Evolutionary conservation across 2,113 vertebrate species (phyloP).

Genomic region (Silurus asotus): DNA sequence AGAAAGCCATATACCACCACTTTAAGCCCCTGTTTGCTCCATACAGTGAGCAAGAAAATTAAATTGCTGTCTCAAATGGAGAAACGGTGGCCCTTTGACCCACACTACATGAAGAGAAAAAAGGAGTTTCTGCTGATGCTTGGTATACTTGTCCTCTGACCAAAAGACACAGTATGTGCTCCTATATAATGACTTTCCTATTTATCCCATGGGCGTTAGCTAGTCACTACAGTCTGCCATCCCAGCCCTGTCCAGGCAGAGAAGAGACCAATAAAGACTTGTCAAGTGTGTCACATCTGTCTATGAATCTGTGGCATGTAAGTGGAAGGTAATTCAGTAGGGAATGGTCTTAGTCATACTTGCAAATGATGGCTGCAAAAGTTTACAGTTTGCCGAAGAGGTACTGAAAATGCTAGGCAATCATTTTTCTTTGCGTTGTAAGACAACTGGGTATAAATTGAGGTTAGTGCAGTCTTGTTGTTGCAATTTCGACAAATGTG

Average conservation of each 20-base stretch:
- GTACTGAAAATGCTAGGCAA: background rate
- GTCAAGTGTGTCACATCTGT: conserved; percentile 30
- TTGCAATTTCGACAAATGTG: background rate
- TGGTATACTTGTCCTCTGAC: conserved; percentile 33
- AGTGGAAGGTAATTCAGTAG: conserved; percentile 6
- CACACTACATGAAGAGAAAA: conserved; percentile 17
- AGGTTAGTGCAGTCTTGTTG: background rate
- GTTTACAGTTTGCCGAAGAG: background rate
- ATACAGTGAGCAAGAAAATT: conserved; percentile 31
- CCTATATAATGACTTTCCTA: conserved; percentile 38
- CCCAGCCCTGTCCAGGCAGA: conserved; percentile 16
- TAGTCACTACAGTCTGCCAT: conserved; percentile 25
- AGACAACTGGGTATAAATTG: background rate
- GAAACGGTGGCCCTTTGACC: conserved; percentile 16
- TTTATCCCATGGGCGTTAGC: conserved; percentile 30
- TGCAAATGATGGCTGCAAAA: conserved; percentile 3
- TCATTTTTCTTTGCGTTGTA: background rate
- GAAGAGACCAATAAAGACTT: conserved; percentile 10
- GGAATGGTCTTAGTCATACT: conserved; percentile 17
- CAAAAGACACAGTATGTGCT: conserved; percentile 15
- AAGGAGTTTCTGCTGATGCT: conserved; percentile 7
- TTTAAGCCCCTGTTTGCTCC: background rate
- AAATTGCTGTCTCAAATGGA: conserved; percentile 37
- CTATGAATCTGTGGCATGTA: conserved; percentile 1
- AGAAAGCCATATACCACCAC: conserved; percentile 34